Conservation (phyloP, 2,113 vertebrate species). For the Bungarus multicinctus region DNA sequence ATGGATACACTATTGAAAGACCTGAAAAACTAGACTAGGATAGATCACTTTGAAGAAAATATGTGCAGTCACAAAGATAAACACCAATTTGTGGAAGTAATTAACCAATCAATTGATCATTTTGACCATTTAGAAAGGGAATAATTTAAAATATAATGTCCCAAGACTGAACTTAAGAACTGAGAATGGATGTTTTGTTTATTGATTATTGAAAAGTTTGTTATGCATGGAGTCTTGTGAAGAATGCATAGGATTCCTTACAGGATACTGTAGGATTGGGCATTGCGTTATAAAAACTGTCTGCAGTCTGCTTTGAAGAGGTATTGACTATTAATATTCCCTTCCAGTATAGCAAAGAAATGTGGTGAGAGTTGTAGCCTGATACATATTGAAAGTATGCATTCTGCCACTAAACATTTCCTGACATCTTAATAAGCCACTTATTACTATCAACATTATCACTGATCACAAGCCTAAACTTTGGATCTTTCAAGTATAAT, state of each 20-base stretch:
- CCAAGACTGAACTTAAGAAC: background rate
- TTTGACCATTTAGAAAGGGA: background rate
- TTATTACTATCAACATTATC: background rate
- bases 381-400: background rate
- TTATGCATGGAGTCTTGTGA: background rate
- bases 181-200: background rate
- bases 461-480: background rate
- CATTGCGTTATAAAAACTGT: background rate
- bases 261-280: background rate
- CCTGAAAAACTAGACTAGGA: background rate
- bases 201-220: background rate
- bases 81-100: background rate
- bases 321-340: background rate
- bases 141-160: background rate
- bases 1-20: background rate
- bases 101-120: background rate
- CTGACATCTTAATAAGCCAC: background rate
- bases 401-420: background rate
- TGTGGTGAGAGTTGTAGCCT: background rate
- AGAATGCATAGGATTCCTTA: background rate
- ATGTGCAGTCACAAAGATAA: background rate
- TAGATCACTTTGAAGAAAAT: background rate
- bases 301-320: background rate
- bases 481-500: background rate
- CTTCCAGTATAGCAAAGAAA: background rate